Base-by-base conservation (phyloP, 2,113 vertebrate genomes). In the Xenopus borealis region DNA sequence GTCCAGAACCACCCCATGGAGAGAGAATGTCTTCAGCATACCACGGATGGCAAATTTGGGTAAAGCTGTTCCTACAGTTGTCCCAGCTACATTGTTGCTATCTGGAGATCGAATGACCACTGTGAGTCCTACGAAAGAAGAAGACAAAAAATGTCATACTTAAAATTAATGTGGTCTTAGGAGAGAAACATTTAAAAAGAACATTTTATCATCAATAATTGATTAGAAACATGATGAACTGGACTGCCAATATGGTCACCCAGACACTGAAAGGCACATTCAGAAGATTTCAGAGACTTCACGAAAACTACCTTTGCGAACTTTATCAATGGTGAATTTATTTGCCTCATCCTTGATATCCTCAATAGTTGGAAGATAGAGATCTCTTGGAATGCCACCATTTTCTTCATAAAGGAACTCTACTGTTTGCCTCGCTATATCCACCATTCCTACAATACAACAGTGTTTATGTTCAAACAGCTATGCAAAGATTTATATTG, bases 281-380 rank as follows among this genome's bases (percentile, higher is more conserved):
- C 14, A 50, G 47, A 3, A 50, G 10, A 50, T 13, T 16, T 50
- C 8, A 50, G 14, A 50, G 11, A 16, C 3, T 10, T 20, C 52
- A 40, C 8, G 46, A 66, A 72, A 78, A 66, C n/a, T 72, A 98
- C 97, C 97, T 98, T 98, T 98, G 79, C 96, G 96, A 79, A 99
- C 96, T 97, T 98, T 99, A 86, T 99, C 96, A 13, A 96, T 94
- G 1, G 96, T 99, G 87, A 99, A 98, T 85, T 99, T 99, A 88
- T 97, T 98, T 58, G 97, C 97, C 82, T 99, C 97, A 0, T 98
- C 97, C 85, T 98, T 98, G 79, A 99, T 98, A 47, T 99, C 97
- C 82, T 99, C 97, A 0, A 99, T 99, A 59, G 96, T 98, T 27
- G 97, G 97, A 64, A 99, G 96, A 80, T 99, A 98, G 7, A 99